Base-by-base conservation (phyloP, 2,888 invertebrate genomes). In the Cordylochernes scorpioides region DNA sequence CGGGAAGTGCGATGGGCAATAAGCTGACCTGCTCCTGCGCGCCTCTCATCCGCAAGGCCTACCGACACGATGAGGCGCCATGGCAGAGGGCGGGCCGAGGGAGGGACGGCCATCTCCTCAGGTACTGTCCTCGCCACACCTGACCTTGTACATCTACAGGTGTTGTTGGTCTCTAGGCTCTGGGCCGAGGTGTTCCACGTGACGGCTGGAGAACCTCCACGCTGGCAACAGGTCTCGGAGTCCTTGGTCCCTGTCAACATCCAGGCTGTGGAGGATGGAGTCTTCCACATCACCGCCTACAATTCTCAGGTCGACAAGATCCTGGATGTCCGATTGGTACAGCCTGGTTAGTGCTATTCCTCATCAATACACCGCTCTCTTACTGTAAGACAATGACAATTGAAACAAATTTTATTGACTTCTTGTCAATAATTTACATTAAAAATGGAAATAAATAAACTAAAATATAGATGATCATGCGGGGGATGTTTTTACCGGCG, bases 121-220 rank as follows among this genome's bases (percentile, higher is more conserved):
- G 35, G 35, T 35, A 10, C 15, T n/a, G n/a, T n/a, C n/a, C n/a
- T n/a, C n/a, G n/a, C n/a, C n/a, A n/a, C n/a, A n/a, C n/a, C n/a
- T n/a, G n/a, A n/a, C n/a, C n/a, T n/a, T n/a, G n/a, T n/a, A n/a
- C n/a, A n/a, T n/a, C n/a, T n/a, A n/a, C n/a, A n/a, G n/a, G n/a
- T n/a, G n/a, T n/a, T n/a, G n/a, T n/a, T 22, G 12, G 14, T 13
- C 12, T 5, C 5, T 22, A 38, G 91, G 62, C 62, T 91, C 52
- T 91, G 91, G 91, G 91, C 88, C 44, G 91, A 91, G 61, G 86
- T 91, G 49, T 91, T 88, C 59, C 82, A 88, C 59, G 88, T 91
- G 49, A 80, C 80, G 45, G 78, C 84, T 30, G 36, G 38, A 14
- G 43, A 77, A 39, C 72, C 74, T 41, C 80, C 82, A 41, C 84